Percentiles rank a stretch among this genome's conserved stretches.
These are phyloP conservation scores for Lypha dubia DNA, from an alignment of 2,888 invertebrate species.

Conservation along the genomic window DNA sequence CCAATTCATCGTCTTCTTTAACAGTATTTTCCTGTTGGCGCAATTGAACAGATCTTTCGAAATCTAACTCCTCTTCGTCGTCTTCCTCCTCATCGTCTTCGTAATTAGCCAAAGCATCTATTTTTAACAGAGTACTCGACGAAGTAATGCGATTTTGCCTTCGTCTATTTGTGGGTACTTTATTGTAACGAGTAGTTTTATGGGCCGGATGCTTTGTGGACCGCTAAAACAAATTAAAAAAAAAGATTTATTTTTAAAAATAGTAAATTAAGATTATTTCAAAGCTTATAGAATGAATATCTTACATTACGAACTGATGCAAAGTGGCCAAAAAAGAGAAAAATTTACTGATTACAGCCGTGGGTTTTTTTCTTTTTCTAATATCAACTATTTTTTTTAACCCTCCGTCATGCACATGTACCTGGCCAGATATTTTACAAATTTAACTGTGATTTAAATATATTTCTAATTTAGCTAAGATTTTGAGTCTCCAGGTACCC, in stretches of 20 bases:
- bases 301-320: too few relatives aligned
- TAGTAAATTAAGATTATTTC: too few relatives aligned
- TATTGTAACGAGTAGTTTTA: conserved; percentile 81
- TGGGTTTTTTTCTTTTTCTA: too few relatives aligned
- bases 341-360: too few relatives aligned
- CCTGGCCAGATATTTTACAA: too few relatives aligned
- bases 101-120: conserved; percentile 75
- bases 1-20: conserved; percentile 39
- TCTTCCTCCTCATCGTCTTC: conserved; percentile 74
- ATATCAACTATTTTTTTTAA: too few relatives aligned
- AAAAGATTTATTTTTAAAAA: background rate
- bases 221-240: conserved; percentile 75
- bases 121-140: conserved; percentile 74
- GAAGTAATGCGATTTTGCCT: conserved; percentile 70
- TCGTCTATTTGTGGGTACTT: conserved; percentile 77
- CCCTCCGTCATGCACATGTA: too few relatives aligned
- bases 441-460: too few relatives aligned
- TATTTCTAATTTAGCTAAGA: too few relatives aligned
- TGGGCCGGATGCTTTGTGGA: conserved; percentile 78
- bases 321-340: too few relatives aligned
- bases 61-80: conserved; percentile 74
- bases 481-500: too few relatives aligned
- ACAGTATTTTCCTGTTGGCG: background rate
- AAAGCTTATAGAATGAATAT: too few relatives aligned
- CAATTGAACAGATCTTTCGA: conserved; percentile 46